Conservation (phyloP, 1,140 invertebrate genomes). For the Anadara kagoshimensis region DNA sequence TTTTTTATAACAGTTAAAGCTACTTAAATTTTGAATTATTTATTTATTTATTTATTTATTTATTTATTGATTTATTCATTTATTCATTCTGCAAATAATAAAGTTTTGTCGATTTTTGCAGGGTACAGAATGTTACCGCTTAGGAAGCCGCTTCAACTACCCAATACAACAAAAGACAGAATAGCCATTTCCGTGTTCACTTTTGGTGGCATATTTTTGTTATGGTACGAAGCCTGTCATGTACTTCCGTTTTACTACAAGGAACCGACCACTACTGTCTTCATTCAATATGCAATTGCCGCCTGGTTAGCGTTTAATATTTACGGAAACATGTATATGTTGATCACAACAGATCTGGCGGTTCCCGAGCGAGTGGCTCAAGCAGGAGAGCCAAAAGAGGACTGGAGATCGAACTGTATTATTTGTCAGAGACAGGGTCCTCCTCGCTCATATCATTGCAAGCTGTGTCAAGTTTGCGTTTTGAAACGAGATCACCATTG, state of each 20-base stretch:
- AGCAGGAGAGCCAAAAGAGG: background rate
- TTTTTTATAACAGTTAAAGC: no score
- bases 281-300: background rate
- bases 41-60: no score
- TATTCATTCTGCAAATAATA: no score
- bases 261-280: background rate
- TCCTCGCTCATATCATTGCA: slow-evolving; percentile 87
- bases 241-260: slow-evolving; percentile 3
- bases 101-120: no score
- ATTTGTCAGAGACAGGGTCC: slow-evolving; percentile 47
- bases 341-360: slow-evolving; percentile 3
- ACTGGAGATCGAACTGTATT: slow-evolving; percentile 34
- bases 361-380: slow-evolving; percentile 2
- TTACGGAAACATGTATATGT: slow-evolving; percentile 19
- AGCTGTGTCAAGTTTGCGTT: slow-evolving; percentile 86
- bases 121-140: no score
- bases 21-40: no score
- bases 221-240: slow-evolving; percentile 20
- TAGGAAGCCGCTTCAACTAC: no score
- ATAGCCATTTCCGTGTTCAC: slow-evolving; percentile 2
- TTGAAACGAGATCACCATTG: slow-evolving; percentile 97
- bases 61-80: no score
- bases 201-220: slow-evolving; percentile 8
- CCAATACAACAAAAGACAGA: no score
- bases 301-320: slow-evolving; percentile 12